These are phyloP conservation scores for Masticophis lateralis DNA, from an alignment of 2,797 vertebrate species.

Conservation along the genomic window DNA sequence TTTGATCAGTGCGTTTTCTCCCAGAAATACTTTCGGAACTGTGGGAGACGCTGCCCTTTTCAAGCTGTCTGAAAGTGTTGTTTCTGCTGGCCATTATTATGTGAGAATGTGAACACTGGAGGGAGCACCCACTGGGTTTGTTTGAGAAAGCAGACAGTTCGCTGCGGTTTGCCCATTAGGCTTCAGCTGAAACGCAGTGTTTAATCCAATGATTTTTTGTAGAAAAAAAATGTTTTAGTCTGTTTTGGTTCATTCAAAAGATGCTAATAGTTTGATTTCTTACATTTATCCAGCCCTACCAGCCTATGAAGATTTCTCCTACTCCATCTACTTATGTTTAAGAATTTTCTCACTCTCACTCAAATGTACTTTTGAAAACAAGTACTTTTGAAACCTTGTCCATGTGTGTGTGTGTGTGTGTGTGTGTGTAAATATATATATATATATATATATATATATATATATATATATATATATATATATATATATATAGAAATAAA, in stretches of 20 bases:
- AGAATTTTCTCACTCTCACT: background rate
- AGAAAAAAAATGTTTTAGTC: background rate
- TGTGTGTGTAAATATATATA: no score
- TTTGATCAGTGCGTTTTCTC: background rate
- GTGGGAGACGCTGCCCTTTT: background rate
- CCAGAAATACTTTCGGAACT: background rate
- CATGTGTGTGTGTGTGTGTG: no score
- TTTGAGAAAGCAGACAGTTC: conserved; percentile 1
- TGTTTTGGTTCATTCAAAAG: fast-evolving
- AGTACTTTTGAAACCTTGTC: background rate
- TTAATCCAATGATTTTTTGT: background rate
- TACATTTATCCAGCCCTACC: background rate
- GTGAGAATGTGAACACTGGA: background rate
- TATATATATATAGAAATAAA: no score
- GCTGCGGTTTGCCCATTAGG: background rate
- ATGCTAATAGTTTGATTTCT: background rate
- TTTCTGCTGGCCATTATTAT: background rate
- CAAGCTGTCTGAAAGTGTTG: conserved; percentile 13
- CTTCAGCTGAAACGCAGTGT: background rate
- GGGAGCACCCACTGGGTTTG: background rate
- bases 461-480: no score
- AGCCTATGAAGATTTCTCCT: background rate
- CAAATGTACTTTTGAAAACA: background rate
- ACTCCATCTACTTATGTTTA: background rate
- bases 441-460: no score